Evolutionary conservation across 2,797 vertebrate species (phyloP).

Genomic region (Crenichthys baileyi): DNA sequence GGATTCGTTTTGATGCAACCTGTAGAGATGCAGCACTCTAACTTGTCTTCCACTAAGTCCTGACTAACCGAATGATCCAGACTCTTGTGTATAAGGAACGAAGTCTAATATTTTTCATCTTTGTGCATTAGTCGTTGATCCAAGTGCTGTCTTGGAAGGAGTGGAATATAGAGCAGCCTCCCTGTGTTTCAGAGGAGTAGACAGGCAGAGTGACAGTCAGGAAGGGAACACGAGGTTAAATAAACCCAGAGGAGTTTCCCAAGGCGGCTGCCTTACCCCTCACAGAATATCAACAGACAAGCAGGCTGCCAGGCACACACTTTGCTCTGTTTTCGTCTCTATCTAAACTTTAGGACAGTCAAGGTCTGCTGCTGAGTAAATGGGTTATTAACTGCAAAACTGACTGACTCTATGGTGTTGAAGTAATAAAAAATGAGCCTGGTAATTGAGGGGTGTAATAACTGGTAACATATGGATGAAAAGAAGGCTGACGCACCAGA

Average conservation of each 20-base stretch:
- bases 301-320: conserved; percentile 13
- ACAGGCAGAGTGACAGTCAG: conserved; percentile 30
- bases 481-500: conserved; percentile 6
- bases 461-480: neutral
- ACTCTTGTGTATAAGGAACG: neutral
- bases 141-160: conserved; percentile 3
- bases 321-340: neutral
- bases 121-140: conserved; percentile 3
- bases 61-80: neutral
- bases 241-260: conserved; percentile 55
- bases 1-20: no score
- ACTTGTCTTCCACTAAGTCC: neutral
- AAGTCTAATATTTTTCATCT: neutral
- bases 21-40: neutral
- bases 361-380: conserved; percentile 2
- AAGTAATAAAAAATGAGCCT: neutral
- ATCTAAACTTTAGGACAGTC: conserved; percentile 6
- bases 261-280: conserved; percentile 36
- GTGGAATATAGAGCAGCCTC: conserved; percentile 40
- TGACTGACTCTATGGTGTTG: neutral
- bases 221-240: conserved; percentile 50
- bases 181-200: conserved; percentile 16
- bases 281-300: conserved; percentile 15
- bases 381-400: neutral
- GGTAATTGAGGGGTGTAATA: neutral